These are phyloP conservation scores for Odocoileus virginianus DNA, from an alignment of 2,113 vertebrate species.

Conservation along the genomic window DNA sequence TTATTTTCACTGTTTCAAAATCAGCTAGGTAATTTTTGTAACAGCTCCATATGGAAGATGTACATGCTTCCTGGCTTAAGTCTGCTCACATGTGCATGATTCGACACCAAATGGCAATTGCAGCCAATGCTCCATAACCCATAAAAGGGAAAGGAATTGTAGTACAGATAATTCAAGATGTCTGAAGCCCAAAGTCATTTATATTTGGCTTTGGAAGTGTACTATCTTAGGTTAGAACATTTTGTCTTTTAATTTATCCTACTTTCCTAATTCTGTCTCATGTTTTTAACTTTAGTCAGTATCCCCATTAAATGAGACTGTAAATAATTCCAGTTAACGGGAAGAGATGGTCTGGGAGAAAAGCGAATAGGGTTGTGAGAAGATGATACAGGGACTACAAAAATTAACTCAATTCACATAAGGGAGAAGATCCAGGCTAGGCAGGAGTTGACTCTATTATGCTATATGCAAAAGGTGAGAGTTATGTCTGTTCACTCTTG, in stretches of 20 bases:
- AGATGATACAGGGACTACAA: not conserved
- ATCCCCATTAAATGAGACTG: not conserved
- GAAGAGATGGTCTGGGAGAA: not conserved
- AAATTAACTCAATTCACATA: not conserved
- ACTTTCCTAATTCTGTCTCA: not conserved
- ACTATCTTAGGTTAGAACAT: not conserved
- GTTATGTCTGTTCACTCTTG: not conserved
- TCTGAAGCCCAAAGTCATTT: not conserved
- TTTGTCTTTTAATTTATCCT: constrained; percentile 9
- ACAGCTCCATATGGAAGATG: constrained; percentile 7
- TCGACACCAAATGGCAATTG: constrained; percentile 29
- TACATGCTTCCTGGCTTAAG: constrained; percentile 37
- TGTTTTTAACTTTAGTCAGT: not conserved
- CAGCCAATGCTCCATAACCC: not conserved
- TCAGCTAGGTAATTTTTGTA: constrained; percentile 47
- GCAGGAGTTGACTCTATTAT: not conserved
- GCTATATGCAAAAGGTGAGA: not conserved
- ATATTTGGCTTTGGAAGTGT: not conserved
- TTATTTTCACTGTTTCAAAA: constrained; percentile 44
- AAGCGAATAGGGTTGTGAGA: not conserved
- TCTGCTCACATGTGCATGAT: not conserved
- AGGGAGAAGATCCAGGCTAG: not conserved
- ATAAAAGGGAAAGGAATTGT: not conserved
- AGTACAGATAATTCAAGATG: not conserved
- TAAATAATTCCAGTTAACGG: not conserved